Conservation (phyloP, 2,888 invertebrate species). For the Andrena bucephala region DNA sequence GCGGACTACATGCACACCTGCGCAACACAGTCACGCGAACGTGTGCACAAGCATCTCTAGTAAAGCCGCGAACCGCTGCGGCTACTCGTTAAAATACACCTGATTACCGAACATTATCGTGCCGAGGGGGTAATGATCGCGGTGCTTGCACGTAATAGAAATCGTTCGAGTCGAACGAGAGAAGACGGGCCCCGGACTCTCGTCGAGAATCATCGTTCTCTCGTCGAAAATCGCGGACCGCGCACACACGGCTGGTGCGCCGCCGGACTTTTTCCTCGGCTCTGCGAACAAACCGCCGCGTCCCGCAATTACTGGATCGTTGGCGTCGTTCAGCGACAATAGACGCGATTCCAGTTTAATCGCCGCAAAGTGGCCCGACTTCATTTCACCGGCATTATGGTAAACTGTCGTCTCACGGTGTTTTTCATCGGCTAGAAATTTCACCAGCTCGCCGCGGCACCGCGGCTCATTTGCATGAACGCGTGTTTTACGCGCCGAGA, state of each 20-base stretch:
- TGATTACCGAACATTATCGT: conserved; percentile 72
- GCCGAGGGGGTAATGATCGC: conserved; percentile 65
- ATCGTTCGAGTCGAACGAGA: conserved; percentile 55
- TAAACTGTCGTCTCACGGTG: not conserved
- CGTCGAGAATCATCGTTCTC: not conserved
- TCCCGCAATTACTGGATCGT: too few relatives aligned
- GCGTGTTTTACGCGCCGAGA: conserved; percentile 13
- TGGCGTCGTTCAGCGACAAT: conserved; percentile 11
- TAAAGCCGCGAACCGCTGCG: conserved; percentile 54
- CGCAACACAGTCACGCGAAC: conserved; percentile 17
- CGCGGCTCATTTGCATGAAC: conserved; percentile 27
- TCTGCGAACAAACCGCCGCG: too few relatives aligned
- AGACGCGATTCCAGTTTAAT: conserved; percentile 24
- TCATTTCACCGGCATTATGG: conserved; percentile 6
- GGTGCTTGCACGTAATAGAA: conserved; percentile 67
- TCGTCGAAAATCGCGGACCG: not conserved
- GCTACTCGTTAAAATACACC: conserved; percentile 70
- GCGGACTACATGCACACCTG: conserved; percentile 44
- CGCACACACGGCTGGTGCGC: not conserved
- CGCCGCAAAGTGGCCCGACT: not conserved
- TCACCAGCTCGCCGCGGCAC: too few relatives aligned
- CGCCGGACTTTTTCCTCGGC: too few relatives aligned
- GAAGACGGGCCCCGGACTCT: conserved; percentile 14
- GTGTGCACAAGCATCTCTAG: conserved; percentile 43
- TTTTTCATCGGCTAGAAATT: not conserved